These are phyloP conservation scores for Ectemnius cavifrons DNA, from an alignment of 2,888 invertebrate genomes.

Conservation along the genomic window DNA sequence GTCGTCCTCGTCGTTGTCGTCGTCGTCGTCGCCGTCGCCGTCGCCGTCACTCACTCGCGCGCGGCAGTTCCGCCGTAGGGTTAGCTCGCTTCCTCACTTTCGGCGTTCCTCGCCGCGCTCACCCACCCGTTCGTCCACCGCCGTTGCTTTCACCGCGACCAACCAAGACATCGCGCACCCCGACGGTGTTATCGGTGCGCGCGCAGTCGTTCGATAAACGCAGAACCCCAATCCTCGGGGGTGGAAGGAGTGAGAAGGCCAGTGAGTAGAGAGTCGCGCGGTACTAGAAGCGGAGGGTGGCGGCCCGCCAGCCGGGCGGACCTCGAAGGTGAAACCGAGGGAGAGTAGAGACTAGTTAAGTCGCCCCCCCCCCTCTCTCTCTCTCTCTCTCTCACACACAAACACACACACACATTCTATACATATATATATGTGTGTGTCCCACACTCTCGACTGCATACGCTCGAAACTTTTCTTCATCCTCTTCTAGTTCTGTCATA, in stretches of 20 bases:
- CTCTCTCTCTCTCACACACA: constrained; percentile 12
- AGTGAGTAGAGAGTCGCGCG: constrained; percentile 16
- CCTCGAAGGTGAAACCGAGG: constrained; percentile 35
- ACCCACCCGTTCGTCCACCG: constrained; percentile 51
- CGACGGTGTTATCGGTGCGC: constrained; percentile 68
- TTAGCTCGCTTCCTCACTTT: constrained; percentile 16
- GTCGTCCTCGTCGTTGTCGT: constrained; percentile 41
- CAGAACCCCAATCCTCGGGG: constrained; percentile 70
- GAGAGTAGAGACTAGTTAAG: constrained; percentile 13
- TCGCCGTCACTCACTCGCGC: not conserved
- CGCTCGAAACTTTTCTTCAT: no score
- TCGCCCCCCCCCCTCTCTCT: not conserved
- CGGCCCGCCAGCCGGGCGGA: not conserved
- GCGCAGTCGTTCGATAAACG: constrained; percentile 78
- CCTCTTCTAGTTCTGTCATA: no score
- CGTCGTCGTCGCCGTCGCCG: constrained; percentile 27
- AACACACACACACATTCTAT: no score
- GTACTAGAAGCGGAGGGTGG: constrained; percentile 18
- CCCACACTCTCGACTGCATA: no score
- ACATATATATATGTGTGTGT: no score
- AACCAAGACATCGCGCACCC: constrained; percentile 72
- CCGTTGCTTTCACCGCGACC: constrained; percentile 50
- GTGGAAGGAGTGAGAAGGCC: constrained; percentile 43
- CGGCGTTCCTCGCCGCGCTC: not conserved
- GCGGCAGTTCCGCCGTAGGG: not conserved